phyloP scores from a whole-genome alignment of 2,797 vertebrate species.

The Acanthurus lineatus region DNA sequence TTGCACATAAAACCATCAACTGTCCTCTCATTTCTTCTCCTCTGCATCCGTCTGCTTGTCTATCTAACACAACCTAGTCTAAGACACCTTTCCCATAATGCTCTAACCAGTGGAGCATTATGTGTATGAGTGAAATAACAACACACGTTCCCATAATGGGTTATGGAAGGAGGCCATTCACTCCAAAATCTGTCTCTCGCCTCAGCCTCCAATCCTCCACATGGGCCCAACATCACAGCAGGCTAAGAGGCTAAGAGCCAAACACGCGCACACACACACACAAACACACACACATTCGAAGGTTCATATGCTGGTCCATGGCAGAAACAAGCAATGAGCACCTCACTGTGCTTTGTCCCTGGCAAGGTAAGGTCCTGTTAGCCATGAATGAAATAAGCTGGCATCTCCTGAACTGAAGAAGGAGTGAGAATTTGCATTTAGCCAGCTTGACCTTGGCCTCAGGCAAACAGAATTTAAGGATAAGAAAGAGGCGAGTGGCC shows the following conservation, averaged over 20 bases:
- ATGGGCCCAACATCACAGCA: constrained; percentile 59
- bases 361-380: constrained; percentile 24
- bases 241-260: constrained; percentile 51
- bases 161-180: constrained; percentile 44
- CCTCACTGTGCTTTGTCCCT: constrained; percentile 25
- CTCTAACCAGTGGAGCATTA: constrained; percentile 56
- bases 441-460: constrained; percentile 12
- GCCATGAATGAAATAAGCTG: constrained; percentile 47
- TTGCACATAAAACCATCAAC: constrained; percentile 67
- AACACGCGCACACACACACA: constrained; percentile 22
- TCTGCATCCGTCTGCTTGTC: constrained; percentile 15
- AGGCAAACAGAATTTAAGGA: background rate
- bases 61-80: constrained; percentile 37
- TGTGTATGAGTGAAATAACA: constrained; percentile 28
- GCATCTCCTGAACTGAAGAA: constrained; percentile 36
- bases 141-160: constrained; percentile 32
- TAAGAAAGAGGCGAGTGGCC: background rate
- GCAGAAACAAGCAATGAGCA: constrained; percentile 32
- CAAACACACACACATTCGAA: constrained; percentile 13
- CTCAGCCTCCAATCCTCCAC: constrained; percentile 48
- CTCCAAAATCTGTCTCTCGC: constrained; percentile 50
- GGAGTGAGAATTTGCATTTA: constrained; percentile 19
- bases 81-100: constrained; percentile 46
- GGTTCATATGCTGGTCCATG: constrained; percentile 36
- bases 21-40: constrained; percentile 40